phyloP scores from a whole-genome alignment of 2,113 vertebrate genomes.

The Hiodon alosoides region DNA sequence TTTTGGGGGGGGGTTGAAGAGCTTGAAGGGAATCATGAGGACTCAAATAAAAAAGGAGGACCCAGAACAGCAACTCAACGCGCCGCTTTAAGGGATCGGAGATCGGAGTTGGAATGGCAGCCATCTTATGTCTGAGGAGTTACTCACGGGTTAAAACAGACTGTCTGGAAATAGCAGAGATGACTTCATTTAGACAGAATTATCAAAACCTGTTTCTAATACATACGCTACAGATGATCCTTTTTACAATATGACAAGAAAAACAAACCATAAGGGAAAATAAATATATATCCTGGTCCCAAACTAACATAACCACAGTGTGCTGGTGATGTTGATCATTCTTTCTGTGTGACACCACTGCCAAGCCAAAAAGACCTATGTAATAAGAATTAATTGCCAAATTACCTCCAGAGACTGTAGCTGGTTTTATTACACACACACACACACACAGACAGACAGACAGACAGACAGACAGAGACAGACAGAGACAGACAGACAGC shows the following conservation, averaged over 20 bases:
- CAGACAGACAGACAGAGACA: neutral
- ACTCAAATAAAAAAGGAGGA: conserved; percentile 44
- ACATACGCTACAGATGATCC: conserved; percentile 83
- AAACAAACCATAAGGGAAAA: conserved; percentile 81
- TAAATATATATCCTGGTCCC: conserved; percentile 55
- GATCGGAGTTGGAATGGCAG: conserved; percentile 78
- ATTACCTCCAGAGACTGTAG: conserved; percentile 44
- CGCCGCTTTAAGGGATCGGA: conserved; percentile 63
- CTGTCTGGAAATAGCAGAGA: conserved; percentile 74
- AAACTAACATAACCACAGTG: conserved; percentile 67
- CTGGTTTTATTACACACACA: conserved; percentile 22
- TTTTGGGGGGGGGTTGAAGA: conserved; percentile 16
- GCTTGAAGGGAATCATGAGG: conserved; percentile 53
- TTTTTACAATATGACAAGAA: conserved; percentile 92
- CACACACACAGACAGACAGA: conserved; percentile 6
- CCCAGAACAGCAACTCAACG: conserved; percentile 57
- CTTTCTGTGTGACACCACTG: conserved; percentile 80
- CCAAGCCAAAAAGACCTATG: conserved; percentile 62
- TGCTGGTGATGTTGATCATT: conserved; percentile 75
- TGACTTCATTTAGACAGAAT: conserved; percentile 95
- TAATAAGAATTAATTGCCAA: conserved; percentile 69
- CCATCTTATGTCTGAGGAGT: conserved; percentile 78
- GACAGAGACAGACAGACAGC: neutral
- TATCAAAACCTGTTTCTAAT: conserved; percentile 91
- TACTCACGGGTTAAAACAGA: conserved; percentile 70